Percentiles rank a stretch among this genome's conserved stretches.
Conservation (phyloP, 2,797 vertebrate genomes). For the Cetoscarus ocellatus region DNA sequence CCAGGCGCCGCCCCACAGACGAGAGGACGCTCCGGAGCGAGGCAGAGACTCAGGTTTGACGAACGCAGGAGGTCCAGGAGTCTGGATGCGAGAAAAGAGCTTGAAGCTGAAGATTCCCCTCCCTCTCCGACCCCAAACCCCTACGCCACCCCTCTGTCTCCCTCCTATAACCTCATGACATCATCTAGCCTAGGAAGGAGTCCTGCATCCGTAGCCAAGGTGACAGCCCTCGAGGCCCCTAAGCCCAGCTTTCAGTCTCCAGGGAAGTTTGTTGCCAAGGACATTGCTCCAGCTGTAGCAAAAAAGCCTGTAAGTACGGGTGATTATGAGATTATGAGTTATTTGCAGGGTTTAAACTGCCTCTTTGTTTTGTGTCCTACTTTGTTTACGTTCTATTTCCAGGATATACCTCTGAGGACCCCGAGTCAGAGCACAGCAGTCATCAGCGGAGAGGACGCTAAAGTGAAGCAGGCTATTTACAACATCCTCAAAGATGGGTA, state of each 20-base stretch:
- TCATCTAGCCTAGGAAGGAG: constrained; percentile 69
- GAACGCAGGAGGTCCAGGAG: constrained; percentile 89
- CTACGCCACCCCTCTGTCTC: constrained; percentile 58
- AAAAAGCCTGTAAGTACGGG: constrained; percentile 81
- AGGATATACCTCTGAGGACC: constrained; percentile 88
- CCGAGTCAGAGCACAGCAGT: constrained; percentile 77
- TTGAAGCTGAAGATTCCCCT: constrained; percentile 16
- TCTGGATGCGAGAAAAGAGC: constrained; percentile 82
- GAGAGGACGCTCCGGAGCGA: constrained; percentile 80
- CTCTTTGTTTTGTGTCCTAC: constrained; percentile 12
- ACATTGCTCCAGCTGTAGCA: constrained; percentile 58
- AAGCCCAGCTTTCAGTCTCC: constrained; percentile 66
- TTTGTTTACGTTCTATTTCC: constrained; percentile 53
- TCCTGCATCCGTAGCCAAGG: constrained; percentile 69
- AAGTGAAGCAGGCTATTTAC: constrained; percentile 83
- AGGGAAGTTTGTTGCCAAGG: constrained; percentile 74
- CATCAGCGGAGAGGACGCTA: constrained; percentile 74
- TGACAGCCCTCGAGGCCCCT: constrained; percentile 56
- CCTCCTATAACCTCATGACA: constrained; percentile 34
- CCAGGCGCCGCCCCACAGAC: constrained; percentile 62
- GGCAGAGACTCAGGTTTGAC: constrained; percentile 76
- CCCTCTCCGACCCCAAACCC: constrained; percentile 69
- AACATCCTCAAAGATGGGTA: constrained; percentile 89
- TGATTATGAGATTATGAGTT: background rate
- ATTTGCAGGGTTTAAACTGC: constrained; percentile 5